These are phyloP conservation scores for Dreissena polymorpha DNA, from an alignment of 1,140 invertebrate species.

Conservation along the genomic window DNA sequence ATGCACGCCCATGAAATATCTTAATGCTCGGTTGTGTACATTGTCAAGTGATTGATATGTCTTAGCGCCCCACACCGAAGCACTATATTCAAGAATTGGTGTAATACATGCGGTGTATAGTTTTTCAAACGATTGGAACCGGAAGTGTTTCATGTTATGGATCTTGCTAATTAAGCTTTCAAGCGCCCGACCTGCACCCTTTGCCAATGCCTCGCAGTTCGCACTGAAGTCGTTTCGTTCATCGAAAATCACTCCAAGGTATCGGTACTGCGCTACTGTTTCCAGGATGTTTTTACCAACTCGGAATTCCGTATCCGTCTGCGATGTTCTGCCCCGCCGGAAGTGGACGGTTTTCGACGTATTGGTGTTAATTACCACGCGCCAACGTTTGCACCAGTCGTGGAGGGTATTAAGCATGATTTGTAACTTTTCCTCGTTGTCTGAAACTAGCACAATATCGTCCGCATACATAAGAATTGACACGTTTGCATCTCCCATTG, in stretches of 20 bases:
- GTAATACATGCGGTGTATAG: too few species aligned
- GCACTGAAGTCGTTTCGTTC: slow-evolving; percentile 1
- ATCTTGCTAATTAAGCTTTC: too few species aligned
- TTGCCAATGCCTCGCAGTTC: too few species aligned
- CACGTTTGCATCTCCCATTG: slow-evolving; percentile 1
- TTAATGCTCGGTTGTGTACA: too few species aligned
- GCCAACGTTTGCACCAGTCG: slow-evolving; percentile 40
- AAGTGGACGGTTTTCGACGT: slow-evolving; percentile 28
- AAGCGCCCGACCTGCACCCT: too few species aligned
- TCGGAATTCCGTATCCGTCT: neutral
- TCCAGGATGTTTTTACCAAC: slow-evolving; percentile 16
- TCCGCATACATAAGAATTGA: slow-evolving; percentile 47
- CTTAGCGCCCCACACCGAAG: too few species aligned
- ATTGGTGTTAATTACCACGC: slow-evolving; percentile 27
- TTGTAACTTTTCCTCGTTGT: slow-evolving; percentile 18
- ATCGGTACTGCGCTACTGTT: slow-evolving; percentile 29
- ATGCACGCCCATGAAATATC: too few species aligned
- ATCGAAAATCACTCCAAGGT: slow-evolving; percentile 39
- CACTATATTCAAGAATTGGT: too few species aligned
- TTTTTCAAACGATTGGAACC: too few species aligned
- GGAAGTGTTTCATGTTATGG: too few species aligned
- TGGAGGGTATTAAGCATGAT: slow-evolving; percentile 10
- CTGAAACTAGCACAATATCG: slow-evolving; percentile 49
- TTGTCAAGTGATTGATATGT: too few species aligned
- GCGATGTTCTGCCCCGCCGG: neutral